Base-by-base conservation (phyloP, 2,113 vertebrate species). In the Pelecanoides urinatrix region DNA sequence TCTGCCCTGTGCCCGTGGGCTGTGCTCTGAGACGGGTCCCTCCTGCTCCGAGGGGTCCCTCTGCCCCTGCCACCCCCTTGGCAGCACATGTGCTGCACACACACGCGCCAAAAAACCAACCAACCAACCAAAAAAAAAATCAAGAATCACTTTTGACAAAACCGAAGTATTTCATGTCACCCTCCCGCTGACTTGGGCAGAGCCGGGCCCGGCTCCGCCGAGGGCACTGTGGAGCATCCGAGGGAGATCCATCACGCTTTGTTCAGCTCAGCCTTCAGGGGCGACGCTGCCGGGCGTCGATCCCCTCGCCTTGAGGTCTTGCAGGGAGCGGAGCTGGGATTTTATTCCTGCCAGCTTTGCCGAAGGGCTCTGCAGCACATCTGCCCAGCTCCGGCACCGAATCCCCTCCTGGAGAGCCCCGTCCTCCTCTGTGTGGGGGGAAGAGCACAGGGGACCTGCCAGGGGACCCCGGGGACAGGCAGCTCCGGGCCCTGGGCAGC, bases 151-250 rank as follows among this genome's bases (percentile, higher is more conserved):
- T 72, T 76, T 53, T 86, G 53, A 68, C 61, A 52, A 45, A 59
- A 45, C 23, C 0, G 0, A 29, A 62, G 17, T 12, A 25, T 66
- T 89, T 62, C 76, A 49, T 1, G 0, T 61, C 7, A 0, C 1
- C 1, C 36, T 83, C 23, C 75, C 0, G 0, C 52, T 61, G 89
- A 10, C 50, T n/a, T 7, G 77, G 62, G 77, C 52, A 79, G 77
- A 87, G 68, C 63, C 1, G 6, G 63, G 73, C 27, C 36, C 0
- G 5, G 47, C 67, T 40, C 49, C 0, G 3, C 58, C 0, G 1
- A n/a, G 50, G 80, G 47, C 73, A 23, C 21, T 3, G 36, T 73
- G 63, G 92, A 53, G 63, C 34, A 62, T 14, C 62, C 78, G 3
- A 63, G 40, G 50, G 30, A 72, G 20, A 70, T 42, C 52, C 15